Conservation (phyloP, 1,140 invertebrate genomes). For the Hyles euphorbiae region DNA sequence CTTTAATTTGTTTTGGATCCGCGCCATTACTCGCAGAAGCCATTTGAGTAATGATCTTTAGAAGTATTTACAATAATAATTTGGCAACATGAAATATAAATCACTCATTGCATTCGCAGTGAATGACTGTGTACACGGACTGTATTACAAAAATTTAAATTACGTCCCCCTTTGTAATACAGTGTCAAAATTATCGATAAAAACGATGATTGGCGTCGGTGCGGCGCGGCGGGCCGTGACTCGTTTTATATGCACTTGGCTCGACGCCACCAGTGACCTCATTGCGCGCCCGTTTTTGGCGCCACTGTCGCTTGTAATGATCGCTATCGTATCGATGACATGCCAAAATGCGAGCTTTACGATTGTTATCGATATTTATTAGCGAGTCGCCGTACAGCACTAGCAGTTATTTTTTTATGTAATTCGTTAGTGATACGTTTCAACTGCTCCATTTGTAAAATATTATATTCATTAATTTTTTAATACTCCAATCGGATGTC, state of each 20-base stretch:
- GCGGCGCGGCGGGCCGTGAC: slow-evolving; percentile 20
- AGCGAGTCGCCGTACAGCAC: slow-evolving; percentile 16
- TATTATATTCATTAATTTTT: too few relatives aligned
- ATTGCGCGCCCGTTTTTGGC: slow-evolving; percentile 56
- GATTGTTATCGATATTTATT: slow-evolving; percentile 41
- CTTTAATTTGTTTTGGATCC: slow-evolving; percentile 25
- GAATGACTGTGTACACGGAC: not conserved
- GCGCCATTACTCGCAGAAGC: slow-evolving; percentile 23
- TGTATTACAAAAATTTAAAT: slow-evolving; percentile 10
- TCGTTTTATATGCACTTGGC: slow-evolving; percentile 50
- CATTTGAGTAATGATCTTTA: slow-evolving; percentile 23
- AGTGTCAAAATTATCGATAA: slow-evolving; percentile 28
- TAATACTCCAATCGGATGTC: too few relatives aligned
- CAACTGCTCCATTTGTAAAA: too few relatives aligned
- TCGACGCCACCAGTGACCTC: slow-evolving; percentile 51
- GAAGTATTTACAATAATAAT: slow-evolving; percentile 31
- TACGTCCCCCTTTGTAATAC: slow-evolving; percentile 13
- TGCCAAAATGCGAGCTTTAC: slow-evolving; percentile 38
- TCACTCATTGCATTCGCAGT: too few relatives aligned
- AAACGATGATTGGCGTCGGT: slow-evolving; percentile 24
- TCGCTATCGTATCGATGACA: slow-evolving; percentile 52
- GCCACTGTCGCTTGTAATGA: slow-evolving; percentile 43
- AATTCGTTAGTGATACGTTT: not conserved
- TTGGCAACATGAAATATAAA: not conserved
- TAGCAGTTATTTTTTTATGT: slow-evolving; percentile 7